These are phyloP conservation scores for Sorex araneus DNA, from an alignment of 2,113 vertebrate species.

Conservation along the genomic window DNA sequence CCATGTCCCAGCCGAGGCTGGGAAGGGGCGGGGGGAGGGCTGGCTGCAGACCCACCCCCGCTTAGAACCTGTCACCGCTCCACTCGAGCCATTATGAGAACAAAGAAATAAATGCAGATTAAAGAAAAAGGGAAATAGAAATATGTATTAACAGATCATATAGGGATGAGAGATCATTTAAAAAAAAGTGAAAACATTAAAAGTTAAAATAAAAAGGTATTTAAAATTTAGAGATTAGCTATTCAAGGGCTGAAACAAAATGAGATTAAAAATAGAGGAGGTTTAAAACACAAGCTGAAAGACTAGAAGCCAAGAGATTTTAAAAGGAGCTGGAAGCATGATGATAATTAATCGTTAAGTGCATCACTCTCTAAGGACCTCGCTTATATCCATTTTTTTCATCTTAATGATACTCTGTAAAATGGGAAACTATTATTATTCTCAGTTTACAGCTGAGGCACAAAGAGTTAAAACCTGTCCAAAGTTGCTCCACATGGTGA, in stretches of 20 bases:
- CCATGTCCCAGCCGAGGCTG: too few relatives aligned
- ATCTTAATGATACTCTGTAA: background rate
- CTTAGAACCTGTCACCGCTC: too few relatives aligned
- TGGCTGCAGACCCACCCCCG: too few relatives aligned
- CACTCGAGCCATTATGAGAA: background rate
- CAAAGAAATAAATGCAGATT: background rate
- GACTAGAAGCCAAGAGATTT: background rate
- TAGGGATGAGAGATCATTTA: background rate
- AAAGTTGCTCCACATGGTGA: background rate
- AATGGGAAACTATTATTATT: background rate
- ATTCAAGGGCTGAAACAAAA: background rate
- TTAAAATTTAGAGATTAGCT: conserved; percentile 35
- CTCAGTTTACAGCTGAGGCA: background rate
- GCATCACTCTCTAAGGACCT: background rate
- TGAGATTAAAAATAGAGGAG: background rate
- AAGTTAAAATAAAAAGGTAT: conserved; percentile 19
- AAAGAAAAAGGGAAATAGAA: background rate
- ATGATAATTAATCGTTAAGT: accelerated
- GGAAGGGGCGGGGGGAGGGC: too few relatives aligned
- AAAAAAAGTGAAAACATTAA: conserved; percentile 15
- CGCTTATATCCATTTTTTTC: accelerated
- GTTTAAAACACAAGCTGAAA: background rate
- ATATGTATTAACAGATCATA: background rate
- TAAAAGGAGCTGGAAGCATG: background rate
- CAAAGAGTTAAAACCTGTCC: background rate